These are phyloP conservation scores for Thryonomys swinderianus DNA, from an alignment of 2,113 vertebrate genomes.

Conservation along the genomic window DNA sequence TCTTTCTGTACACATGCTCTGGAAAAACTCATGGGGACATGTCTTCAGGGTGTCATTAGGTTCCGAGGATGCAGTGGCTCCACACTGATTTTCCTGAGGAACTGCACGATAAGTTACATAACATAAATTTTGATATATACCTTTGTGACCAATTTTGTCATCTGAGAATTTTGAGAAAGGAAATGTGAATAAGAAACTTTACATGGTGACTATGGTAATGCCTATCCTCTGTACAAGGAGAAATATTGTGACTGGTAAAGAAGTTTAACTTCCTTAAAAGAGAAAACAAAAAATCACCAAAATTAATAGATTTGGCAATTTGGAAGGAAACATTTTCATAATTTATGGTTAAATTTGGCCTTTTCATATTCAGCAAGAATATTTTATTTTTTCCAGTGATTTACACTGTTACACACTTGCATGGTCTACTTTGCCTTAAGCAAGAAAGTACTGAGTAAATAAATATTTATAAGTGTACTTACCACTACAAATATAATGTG, in stretches of 20 bases:
- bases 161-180: background rate
- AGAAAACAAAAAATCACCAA: background rate
- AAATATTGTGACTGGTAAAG: background rate
- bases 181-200: background rate
- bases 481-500: too few species aligned
- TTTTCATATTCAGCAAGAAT: background rate
- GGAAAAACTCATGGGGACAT: slow-evolving; percentile 54
- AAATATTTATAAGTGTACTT: too few species aligned
- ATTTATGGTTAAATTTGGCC: background rate
- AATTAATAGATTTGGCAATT: background rate
- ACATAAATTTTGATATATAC: background rate
- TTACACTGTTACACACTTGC: too few species aligned
- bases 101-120: background rate
- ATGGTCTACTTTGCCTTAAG: too few species aligned
- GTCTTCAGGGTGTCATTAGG: slow-evolving; percentile 29
- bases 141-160: background rate
- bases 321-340: fast-evolving
- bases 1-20: slow-evolving; percentile 26
- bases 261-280: background rate
- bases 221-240: background rate
- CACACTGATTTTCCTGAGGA: fast-evolving
- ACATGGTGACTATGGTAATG: background rate
- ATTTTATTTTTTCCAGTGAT: too few species aligned
- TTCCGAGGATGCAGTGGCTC: background rate
- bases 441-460: too few species aligned